phyloP scores from a whole-genome alignment of 1,140 invertebrate genomes.

The Drosophila auraria region DNA sequence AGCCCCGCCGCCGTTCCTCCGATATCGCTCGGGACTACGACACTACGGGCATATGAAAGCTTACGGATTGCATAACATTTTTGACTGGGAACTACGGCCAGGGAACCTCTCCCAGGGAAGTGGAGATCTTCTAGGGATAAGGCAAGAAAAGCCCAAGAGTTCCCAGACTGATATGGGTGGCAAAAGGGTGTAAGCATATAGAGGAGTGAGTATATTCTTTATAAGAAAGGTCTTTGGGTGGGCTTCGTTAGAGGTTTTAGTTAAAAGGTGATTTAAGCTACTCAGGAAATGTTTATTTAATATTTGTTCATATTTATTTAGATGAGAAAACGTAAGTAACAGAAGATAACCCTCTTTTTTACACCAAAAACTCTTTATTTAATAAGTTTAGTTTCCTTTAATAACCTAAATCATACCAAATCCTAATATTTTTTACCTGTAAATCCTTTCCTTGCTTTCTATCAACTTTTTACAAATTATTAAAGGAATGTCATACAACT shows the following conservation, averaged over 20 bases:
- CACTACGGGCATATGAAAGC: background rate
- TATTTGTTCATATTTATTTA: too few species aligned
- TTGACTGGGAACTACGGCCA: slow-evolving; percentile 28
- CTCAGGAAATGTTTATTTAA: background rate
- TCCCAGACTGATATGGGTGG: slow-evolving; percentile 28
- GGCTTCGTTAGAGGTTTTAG: background rate
- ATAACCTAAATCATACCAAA: too few species aligned
- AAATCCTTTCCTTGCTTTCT: too few species aligned
- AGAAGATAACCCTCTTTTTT: too few species aligned
- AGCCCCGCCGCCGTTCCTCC: background rate
- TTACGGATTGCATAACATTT: slow-evolving; percentile 20
- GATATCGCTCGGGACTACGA: slow-evolving; percentile 8
- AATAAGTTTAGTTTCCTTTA: too few species aligned
- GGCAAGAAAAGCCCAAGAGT: background rate
- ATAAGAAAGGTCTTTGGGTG: background rate
- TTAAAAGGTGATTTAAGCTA: background rate
- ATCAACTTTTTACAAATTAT: too few species aligned
- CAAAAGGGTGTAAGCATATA: background rate
- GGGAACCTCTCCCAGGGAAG: slow-evolving; percentile 17
- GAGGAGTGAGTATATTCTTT: background rate
- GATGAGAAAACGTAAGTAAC: too few species aligned
- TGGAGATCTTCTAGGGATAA: slow-evolving; percentile 6
- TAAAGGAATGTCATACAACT: too few species aligned
- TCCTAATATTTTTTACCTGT: too few species aligned
- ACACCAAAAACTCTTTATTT: too few species aligned